phyloP scores from a whole-genome alignment of 2,888 invertebrate species.

The Invenusta paracnida region DNA sequence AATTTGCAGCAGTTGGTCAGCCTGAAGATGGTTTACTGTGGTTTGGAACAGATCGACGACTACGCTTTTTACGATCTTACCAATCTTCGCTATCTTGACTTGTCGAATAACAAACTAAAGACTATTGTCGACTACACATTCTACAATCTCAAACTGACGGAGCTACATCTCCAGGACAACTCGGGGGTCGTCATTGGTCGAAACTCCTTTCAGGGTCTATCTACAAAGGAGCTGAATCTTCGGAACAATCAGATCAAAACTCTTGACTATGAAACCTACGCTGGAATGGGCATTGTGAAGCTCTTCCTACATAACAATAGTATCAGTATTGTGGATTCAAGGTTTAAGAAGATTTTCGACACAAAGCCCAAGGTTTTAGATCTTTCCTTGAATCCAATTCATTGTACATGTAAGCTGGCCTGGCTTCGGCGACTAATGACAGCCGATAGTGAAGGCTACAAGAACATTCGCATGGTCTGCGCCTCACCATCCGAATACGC shows the following conservation, averaged over 20 bases:
- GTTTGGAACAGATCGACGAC: constrained; percentile 17
- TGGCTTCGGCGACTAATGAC: constrained; percentile 31
- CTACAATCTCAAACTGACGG: background rate
- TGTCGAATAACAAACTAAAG: constrained; percentile 35
- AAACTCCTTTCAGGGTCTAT: constrained; percentile 23
- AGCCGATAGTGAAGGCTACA: constrained; percentile 3
- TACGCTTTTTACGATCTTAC: constrained; percentile 14
- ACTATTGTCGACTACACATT: constrained; percentile 29
- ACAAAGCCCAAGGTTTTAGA: constrained; percentile 1
- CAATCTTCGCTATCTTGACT: constrained; percentile 32
- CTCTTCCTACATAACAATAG: constrained; percentile 31
- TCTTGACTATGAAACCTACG: constrained; percentile 7
- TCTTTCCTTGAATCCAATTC: constrained; percentile 33
- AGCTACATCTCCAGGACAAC: constrained; percentile 21
- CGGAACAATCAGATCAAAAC: constrained; percentile 31
- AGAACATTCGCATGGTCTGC: constrained; percentile 11
- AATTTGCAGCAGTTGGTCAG: background rate
- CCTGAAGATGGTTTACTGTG: constrained; percentile 34
- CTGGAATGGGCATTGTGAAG: background rate
- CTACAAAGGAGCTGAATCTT: constrained; percentile 27
- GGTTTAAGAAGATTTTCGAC: constrained; percentile 24
- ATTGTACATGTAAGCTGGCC: constrained; percentile 29
- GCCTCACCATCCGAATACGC: background rate
- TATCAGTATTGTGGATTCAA: constrained; percentile 14
- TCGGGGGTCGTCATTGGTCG: background rate